Evolutionary conservation across 2,113 vertebrate species (phyloP).

Genomic region (Megaceryle maxima): DNA sequence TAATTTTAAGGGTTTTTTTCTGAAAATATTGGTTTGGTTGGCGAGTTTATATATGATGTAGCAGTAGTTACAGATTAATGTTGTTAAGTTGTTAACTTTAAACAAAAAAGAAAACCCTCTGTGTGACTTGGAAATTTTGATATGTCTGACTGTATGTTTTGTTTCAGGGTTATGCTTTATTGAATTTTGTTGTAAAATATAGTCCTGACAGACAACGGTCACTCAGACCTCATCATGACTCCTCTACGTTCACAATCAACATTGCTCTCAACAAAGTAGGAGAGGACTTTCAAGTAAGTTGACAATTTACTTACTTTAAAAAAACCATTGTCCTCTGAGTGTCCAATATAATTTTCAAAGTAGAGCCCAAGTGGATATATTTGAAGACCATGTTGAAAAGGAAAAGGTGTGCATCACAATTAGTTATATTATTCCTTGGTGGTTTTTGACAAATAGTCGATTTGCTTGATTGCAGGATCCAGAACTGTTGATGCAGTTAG

Average conservation of each 20-base stretch:
- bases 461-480: not conserved
- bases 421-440: not conserved
- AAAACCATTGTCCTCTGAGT: not conserved
- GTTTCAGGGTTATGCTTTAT: slow-evolving; percentile 84
- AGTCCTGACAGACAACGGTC: slow-evolving; percentile 88
- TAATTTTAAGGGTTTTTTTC: not conserved
- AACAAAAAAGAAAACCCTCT: not conserved
- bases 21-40: not conserved
- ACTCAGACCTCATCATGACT: slow-evolving; percentile 92
- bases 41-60: not conserved
- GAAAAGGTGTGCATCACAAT: not conserved
- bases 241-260: slow-evolving; percentile 98
- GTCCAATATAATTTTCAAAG: not conserved
- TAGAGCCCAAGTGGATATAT: not conserved
- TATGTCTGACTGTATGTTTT: not conserved
- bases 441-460: not conserved
- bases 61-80: not conserved
- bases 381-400: not conserved
- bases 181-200: slow-evolving; percentile 99
- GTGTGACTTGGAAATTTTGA: not conserved
- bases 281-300: slow-evolving; percentile 87
- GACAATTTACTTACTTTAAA: not conserved
- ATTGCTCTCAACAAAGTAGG: slow-evolving; percentile 94
- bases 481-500: not conserved
- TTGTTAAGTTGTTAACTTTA: not conserved